These are phyloP conservation scores for Orchesella cincta DNA, from an alignment of 1,140 invertebrate species.

Conservation along the genomic window DNA sequence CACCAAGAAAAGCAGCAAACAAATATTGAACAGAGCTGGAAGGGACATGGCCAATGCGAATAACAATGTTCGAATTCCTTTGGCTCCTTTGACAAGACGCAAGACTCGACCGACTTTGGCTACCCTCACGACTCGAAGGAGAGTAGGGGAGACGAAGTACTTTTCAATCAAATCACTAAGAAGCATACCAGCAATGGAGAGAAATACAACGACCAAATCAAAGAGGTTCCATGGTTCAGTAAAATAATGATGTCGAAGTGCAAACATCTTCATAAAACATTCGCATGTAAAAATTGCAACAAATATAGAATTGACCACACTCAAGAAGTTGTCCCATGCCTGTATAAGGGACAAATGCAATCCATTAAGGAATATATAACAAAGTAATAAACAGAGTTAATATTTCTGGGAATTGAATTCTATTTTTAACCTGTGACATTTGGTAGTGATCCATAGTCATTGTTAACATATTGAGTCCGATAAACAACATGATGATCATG, in stretches of 20 bases:
- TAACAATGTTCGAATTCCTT: conserved; percentile 93
- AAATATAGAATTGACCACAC: conserved; percentile 93
- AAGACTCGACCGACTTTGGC: conserved; percentile 96
- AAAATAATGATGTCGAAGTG: conserved; percentile 89
- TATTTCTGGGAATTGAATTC: conserved; percentile 53
- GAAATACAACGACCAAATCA: conserved; percentile 89
- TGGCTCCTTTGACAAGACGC: conserved; percentile 94
- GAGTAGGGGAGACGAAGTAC: conserved; percentile 95
- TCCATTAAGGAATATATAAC: background rate
- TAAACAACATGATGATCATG: conserved; percentile 99
- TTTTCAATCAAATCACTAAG: conserved; percentile 94
- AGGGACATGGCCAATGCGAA: conserved; percentile 97
- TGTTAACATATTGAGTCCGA: conserved; percentile 87
- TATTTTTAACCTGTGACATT: conserved; percentile 67
- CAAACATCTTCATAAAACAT: conserved; percentile 66
- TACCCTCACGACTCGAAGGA: conserved; percentile 94
- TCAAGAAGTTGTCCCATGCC: conserved; percentile 78
- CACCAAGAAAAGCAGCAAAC: conserved; percentile 92
- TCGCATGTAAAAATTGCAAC: conserved; percentile 97
- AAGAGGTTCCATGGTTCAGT: conserved; percentile 98
- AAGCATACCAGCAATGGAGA: conserved; percentile 73
- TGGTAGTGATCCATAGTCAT: conserved; percentile 89
- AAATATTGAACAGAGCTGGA: conserved; percentile 98
- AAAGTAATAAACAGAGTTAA: conserved; percentile 64
- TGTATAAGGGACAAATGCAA: background rate